A percentile compares a stretch with the other conserved stretches of the same genome.
phyloP scores from a whole-genome alignment of 2,797 vertebrate species.

The Chelon labrosus region DNA sequence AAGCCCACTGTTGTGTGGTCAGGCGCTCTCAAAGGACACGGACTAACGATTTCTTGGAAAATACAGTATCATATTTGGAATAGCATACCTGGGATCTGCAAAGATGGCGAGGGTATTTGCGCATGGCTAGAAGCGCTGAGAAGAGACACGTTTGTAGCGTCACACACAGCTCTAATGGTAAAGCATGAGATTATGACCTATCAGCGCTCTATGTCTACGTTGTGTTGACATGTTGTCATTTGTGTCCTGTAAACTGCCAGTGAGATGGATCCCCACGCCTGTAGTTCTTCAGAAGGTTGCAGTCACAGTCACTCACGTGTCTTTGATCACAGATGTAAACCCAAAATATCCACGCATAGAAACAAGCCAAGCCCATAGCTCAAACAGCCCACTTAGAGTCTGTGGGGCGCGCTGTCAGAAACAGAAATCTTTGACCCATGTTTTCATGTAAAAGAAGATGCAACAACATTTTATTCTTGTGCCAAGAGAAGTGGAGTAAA shows the following conservation, averaged over 20 bases:
- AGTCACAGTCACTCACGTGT: constrained; percentile 10
- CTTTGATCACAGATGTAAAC: constrained; percentile 32
- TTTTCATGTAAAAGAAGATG: constrained; percentile 10
- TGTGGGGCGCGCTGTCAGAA: constrained; percentile 7
- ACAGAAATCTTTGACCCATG: constrained; percentile 19
- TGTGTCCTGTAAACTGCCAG: not conserved
- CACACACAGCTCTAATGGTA: constrained; percentile 22
- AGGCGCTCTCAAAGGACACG: constrained; percentile 43
- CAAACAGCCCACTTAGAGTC: constrained; percentile 3
- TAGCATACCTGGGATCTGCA: constrained; percentile 20
- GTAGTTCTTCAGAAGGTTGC: not conserved
- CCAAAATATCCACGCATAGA: constrained; percentile 16
- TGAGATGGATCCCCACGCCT: not conserved
- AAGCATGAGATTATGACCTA: constrained; percentile 18
- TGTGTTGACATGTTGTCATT: constrained; percentile 12
- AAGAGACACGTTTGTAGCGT: constrained; percentile 17
- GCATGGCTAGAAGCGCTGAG: constrained; percentile 2
- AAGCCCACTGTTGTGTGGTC: constrained; percentile 34
- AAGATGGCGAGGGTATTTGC: constrained; percentile 8
- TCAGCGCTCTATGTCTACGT: not conserved
- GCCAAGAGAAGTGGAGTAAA: constrained; percentile 3
- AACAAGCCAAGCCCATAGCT: constrained; percentile 10
- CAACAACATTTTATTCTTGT: not conserved
- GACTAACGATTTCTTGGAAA: constrained; percentile 34
- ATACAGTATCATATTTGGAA: not conserved